These are phyloP conservation scores for Silurus glanis DNA, from an alignment of 2,113 vertebrate species.

Conservation along the genomic window DNA sequence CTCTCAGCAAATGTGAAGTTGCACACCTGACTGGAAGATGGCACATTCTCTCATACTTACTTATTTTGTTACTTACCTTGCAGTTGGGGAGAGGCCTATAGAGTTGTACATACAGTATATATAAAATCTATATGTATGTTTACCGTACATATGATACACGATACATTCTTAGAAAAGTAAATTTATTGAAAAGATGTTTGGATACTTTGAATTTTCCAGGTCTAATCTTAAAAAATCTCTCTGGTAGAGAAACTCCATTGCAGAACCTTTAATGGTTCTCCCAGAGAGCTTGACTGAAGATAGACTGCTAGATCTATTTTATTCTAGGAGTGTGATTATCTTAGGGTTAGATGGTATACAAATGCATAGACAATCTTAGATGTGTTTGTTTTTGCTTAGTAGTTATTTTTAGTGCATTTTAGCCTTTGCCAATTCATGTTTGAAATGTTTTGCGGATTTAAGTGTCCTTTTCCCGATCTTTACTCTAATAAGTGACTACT, in stretches of 20 bases:
- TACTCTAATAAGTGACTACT: not conserved
- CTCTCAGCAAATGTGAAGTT: no score
- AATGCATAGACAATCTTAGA: slow-evolving; percentile 39
- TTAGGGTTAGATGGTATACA: slow-evolving; percentile 5
- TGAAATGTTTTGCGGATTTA: slow-evolving; percentile 20
- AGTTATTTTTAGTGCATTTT: slow-evolving; percentile 8
- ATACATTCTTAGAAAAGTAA: not conserved
- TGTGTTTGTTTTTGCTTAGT: not conserved
- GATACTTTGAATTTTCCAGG: not conserved
- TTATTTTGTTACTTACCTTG: not conserved
- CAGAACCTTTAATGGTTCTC: not conserved
- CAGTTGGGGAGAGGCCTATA: not conserved
- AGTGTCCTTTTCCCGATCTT: slow-evolving; percentile 17
- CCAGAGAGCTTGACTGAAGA: not conserved
- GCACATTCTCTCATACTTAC: not conserved
- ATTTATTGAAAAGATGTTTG: not conserved
- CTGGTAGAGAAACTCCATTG: not conserved
- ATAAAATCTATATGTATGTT: no score
- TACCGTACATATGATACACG: not conserved
- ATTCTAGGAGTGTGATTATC: not conserved
- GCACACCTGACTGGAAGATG: no score
- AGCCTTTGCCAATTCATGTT: slow-evolving; percentile 16
- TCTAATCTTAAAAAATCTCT: no score
- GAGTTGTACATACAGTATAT: no score
- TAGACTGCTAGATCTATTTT: not conserved